Percentiles rank a stretch among this genome's conserved stretches.
Conservation (phyloP, 2,113 vertebrate genomes). For the Neoarius graeffei region DNA sequence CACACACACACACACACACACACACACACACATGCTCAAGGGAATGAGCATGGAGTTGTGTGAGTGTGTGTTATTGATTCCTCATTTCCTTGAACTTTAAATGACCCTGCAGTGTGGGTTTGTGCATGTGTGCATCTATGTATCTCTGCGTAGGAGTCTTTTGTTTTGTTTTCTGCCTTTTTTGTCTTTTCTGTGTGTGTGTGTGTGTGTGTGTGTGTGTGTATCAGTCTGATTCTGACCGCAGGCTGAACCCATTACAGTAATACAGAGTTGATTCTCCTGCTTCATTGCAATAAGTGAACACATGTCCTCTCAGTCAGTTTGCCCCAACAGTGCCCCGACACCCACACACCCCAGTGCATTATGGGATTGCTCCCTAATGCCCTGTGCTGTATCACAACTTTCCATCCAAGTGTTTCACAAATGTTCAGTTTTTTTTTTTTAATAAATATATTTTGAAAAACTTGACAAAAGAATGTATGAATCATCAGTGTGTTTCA, state of each 20-base stretch:
- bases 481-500: neutral
- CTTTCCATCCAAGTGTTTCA: constrained; percentile 7
- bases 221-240: constrained; percentile 19
- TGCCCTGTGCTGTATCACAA: neutral
- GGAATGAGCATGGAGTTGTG: neutral
- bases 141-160: constrained; percentile 17
- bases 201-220: constrained; percentile 4
- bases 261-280: constrained; percentile 18
- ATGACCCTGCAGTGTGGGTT: constrained; percentile 9
- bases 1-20: neutral
- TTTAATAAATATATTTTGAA: neutral
- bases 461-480: constrained; percentile 16
- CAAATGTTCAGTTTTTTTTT: neutral
- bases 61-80: constrained; percentile 28
- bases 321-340: neutral
- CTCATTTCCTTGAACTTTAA: constrained; percentile 29
- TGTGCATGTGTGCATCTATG: constrained; percentile 32
- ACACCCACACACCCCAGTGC: constrained; percentile 30
- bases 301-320: constrained; percentile 27
- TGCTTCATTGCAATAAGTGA: constrained; percentile 8
- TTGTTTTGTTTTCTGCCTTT: constrained; percentile 3
- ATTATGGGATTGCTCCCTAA: constrained; percentile 32
- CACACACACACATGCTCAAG: neutral
- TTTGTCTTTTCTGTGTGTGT: neutral
- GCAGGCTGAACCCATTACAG: constrained; percentile 37